Percentiles rank a stretch among this genome's conserved stretches.
phyloP scores from a whole-genome alignment of 2,113 vertebrate genomes.

The Elaphurus davidianus region DNA sequence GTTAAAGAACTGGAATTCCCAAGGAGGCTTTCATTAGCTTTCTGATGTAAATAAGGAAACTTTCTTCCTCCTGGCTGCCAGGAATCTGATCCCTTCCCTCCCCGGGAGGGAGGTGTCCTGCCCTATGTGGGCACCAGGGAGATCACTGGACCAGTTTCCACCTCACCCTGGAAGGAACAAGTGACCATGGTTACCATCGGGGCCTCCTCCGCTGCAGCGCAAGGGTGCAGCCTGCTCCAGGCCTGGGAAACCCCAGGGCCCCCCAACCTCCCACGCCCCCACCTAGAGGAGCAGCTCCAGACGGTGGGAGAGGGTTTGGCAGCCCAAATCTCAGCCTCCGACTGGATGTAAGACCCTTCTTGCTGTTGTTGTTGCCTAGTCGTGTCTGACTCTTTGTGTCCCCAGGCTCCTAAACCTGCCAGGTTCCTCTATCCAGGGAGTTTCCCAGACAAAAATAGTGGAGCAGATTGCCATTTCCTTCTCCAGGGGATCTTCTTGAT shows the following conservation, averaged over 20 bases:
- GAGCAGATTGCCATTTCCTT: not conserved
- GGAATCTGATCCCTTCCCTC: not conserved
- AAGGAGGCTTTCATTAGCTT: not conserved
- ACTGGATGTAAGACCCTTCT: fast-evolving
- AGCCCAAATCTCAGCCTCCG: not conserved
- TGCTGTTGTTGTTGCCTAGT: not conserved
- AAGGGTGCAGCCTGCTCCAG: not conserved
- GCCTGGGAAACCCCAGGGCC: not conserved
- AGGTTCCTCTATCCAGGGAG: not conserved
- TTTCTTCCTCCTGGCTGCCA: not conserved
- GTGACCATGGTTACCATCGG: not conserved
- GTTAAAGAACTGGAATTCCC: not conserved
- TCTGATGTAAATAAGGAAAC: not conserved
- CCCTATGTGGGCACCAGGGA: fast-evolving
- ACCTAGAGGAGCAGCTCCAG: fast-evolving
- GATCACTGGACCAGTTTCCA: not conserved
- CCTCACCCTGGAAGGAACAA: fast-evolving
- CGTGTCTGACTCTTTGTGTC: not conserved
- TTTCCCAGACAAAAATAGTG: not conserved
- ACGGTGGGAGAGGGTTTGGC: fast-evolving
- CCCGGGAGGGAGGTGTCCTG: not conserved
- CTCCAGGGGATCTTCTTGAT: not conserved
- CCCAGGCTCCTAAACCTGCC: not conserved
- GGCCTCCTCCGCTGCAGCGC: not conserved
- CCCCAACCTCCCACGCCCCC: fast-evolving